phyloP scores from a whole-genome alignment of 2,113 vertebrate species.

The Eleginops maclovinus region DNA sequence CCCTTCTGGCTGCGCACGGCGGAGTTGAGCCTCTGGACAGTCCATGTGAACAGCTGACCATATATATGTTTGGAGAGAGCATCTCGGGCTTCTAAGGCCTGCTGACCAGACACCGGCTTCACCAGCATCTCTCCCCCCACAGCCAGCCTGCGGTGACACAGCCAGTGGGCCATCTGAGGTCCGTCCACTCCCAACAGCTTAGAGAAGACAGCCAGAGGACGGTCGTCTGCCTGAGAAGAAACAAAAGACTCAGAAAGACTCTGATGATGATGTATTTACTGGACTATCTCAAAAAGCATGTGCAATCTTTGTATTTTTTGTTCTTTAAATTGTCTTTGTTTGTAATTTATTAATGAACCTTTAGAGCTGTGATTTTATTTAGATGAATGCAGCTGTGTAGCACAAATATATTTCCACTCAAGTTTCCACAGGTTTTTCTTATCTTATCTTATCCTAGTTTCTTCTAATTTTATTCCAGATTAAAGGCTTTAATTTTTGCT shows the following conservation, averaged over 20 bases:
- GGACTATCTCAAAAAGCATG: no score
- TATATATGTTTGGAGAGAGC: slow-evolving; percentile 86
- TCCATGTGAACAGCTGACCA: slow-evolving; percentile 83
- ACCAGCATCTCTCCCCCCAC: slow-evolving; percentile 82
- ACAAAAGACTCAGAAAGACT: background rate
- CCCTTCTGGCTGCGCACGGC: slow-evolving; percentile 73
- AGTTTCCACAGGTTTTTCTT: no score
- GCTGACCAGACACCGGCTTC: slow-evolving; percentile 82
- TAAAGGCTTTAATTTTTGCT: no score
- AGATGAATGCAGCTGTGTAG: no score
- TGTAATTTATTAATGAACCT: no score
- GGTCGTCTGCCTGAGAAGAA: slow-evolving; percentile 72
- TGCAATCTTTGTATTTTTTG: no score
- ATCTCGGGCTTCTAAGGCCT: slow-evolving; percentile 75
- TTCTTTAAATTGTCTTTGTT: no score
- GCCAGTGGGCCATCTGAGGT: slow-evolving; percentile 83
- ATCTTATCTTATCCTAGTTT: no score
- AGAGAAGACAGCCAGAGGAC: slow-evolving; percentile 80
- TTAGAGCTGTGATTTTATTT: no score
- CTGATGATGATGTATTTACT: no score
- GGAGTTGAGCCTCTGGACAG: slow-evolving; percentile 81
- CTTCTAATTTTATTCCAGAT: no score
- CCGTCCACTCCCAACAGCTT: slow-evolving; percentile 81
- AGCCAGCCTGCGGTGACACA: slow-evolving; percentile 84
- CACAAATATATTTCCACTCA: no score